Conservation (phyloP, 2,888 invertebrate genomes). For the Gymnosoma rotundatum region DNA sequence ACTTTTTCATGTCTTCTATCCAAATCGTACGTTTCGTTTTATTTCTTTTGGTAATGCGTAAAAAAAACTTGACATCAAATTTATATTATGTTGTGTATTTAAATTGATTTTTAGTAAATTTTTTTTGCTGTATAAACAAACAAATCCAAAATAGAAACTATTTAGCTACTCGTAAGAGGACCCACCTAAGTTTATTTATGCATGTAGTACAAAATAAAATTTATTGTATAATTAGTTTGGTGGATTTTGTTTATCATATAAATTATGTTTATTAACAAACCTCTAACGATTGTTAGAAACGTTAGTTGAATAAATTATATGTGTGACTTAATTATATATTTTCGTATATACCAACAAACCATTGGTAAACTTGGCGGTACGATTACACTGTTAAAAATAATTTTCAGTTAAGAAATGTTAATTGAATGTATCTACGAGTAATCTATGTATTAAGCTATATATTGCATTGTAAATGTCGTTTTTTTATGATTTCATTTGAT, state of each 20-base stretch:
- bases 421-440: no score
- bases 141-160: background rate
- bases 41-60: conserved; percentile 43
- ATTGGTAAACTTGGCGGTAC: background rate
- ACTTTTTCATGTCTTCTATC: conserved; percentile 44
- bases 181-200: background rate
- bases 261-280: conserved; percentile 44
- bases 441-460: no score
- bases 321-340: background rate
- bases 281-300: conserved; percentile 8
- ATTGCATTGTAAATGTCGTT: no score
- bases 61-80: conserved; percentile 48
- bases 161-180: background rate
- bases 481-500: no score
- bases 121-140: background rate
- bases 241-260: conserved; percentile 31
- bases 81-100: conserved; percentile 47
- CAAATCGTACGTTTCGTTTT: conserved; percentile 27
- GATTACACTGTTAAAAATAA: conserved; percentile 4
- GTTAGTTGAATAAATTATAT: conserved; percentile 17
- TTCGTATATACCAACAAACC: background rate
- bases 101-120: conserved; percentile 18
- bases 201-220: background rate
- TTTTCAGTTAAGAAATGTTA: no score
- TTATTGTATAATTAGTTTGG: background rate